phyloP scores from a whole-genome alignment of 92 coral and sea anemone genomes.

The Zoanthus gigantus region DNA sequence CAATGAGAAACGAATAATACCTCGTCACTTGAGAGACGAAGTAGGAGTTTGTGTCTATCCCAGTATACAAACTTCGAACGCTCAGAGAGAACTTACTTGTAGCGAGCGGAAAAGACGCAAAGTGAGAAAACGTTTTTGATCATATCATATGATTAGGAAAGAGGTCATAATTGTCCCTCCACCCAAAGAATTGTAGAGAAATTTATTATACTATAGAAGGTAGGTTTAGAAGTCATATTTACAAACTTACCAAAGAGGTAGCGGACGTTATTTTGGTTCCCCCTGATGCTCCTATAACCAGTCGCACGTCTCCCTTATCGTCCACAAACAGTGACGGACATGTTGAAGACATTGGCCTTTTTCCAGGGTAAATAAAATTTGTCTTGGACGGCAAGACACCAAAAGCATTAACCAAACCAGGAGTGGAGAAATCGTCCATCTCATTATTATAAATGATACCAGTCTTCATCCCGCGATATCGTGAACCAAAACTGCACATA shows the following conservation, averaged over 20 bases:
- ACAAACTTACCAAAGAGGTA: constrained; percentile 42
- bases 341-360: constrained; percentile 79
- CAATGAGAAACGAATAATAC: constrained; percentile 12
- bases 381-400: constrained; percentile 67
- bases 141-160: too few relatives aligned
- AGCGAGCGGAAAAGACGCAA: constrained; percentile 22
- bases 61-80: not conserved
- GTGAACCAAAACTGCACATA: constrained; percentile 64
- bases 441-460: constrained; percentile 78
- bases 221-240: not conserved
- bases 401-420: constrained; percentile 59
- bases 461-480: constrained; percentile 64
- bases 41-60: constrained; percentile 22
- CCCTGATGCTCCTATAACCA: constrained; percentile 78
- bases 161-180: too few relatives aligned
- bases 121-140: constrained; percentile 8
- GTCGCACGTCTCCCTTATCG: constrained; percentile 63
- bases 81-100: not conserved
- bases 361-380: constrained; percentile 74
- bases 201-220: too few relatives aligned
- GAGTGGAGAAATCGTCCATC: constrained; percentile 82
- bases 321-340: constrained; percentile 65
- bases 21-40: constrained; percentile 26
- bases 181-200: too few relatives aligned
- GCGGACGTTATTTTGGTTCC: constrained; percentile 75